These are phyloP conservation scores for Sanderia malayensis DNA, from an alignment of 30 jellyfish, hydroid and myxozoan genomes.

Conservation along the genomic window DNA sequence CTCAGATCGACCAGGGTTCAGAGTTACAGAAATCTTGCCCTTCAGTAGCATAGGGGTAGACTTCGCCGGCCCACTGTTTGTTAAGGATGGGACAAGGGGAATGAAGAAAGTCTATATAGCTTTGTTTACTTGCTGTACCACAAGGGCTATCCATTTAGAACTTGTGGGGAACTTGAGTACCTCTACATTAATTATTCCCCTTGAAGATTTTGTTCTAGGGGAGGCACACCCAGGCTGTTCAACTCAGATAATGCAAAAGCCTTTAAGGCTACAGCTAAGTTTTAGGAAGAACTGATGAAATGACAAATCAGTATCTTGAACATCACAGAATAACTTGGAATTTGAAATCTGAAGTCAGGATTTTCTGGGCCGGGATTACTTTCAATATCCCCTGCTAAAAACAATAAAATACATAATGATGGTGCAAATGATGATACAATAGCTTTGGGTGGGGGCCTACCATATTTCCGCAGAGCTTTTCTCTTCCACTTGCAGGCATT, in stretches of 20 bases:
- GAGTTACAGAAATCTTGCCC: constrained; percentile 47
- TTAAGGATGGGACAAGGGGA: constrained; percentile 36
- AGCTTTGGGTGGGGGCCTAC: too few relatives aligned
- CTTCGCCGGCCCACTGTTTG: constrained; percentile 62
- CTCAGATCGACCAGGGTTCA: constrained; percentile 41
- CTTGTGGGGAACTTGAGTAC: constrained; percentile 41
- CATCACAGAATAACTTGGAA: not conserved
- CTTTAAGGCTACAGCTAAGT: constrained; percentile 54
- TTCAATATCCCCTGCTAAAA: too few relatives aligned
- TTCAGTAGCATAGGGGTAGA: constrained; percentile 55
- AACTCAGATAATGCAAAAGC: constrained; percentile 57
- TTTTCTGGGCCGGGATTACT: too few relatives aligned
- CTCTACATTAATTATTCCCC: constrained; percentile 19
- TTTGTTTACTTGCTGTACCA: constrained; percentile 39
- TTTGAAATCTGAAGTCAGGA: too few relatives aligned
- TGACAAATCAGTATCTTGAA: not conserved
- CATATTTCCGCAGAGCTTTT: too few relatives aligned
- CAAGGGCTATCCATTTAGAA: constrained; percentile 52
- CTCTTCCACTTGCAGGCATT: too few relatives aligned
- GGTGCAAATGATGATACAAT: too few relatives aligned
- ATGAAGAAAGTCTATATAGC: constrained; percentile 45
- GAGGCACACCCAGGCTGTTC: constrained; percentile 59
- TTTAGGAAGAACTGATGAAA: constrained; percentile 35
- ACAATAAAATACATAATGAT: too few relatives aligned
- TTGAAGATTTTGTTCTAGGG: constrained; percentile 63